Percentiles rank a stretch among this genome's conserved stretches.
Conservation (phyloP, 2,888 invertebrate genomes). For the Endotricha flammealis region DNA sequence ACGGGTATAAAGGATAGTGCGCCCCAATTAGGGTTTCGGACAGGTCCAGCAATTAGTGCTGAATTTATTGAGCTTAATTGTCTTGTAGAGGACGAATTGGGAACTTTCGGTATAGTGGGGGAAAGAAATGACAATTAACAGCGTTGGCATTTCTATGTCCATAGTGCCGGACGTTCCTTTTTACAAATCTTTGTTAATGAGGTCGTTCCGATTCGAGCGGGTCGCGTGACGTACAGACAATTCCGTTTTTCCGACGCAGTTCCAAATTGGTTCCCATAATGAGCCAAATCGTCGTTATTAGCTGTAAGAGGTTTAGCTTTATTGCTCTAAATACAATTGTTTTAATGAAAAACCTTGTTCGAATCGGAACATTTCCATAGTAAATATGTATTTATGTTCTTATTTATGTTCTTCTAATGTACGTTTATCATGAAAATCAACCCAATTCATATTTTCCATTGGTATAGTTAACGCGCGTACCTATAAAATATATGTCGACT, state of each 20-base stretch:
- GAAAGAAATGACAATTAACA: conserved; percentile 43
- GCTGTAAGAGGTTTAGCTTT: conserved; percentile 2
- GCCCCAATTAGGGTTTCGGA: conserved; percentile 53
- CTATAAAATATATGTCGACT: too few species aligned
- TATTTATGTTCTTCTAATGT: too few species aligned
- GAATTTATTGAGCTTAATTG: conserved; percentile 51
- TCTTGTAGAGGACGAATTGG: conserved; percentile 36
- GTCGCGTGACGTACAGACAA: conserved; percentile 12
- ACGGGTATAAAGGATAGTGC: conserved; percentile 32
- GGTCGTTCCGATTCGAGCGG: conserved; percentile 20
- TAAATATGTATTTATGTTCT: too few species aligned
- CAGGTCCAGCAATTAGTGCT: conserved; percentile 47
- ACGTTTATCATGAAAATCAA: too few species aligned
- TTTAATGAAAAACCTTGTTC: neutral
- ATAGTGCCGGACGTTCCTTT: conserved; percentile 14
- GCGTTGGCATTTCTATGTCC: conserved; percentile 23
- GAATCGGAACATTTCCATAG: neutral
- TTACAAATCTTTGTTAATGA: conserved; percentile 19
- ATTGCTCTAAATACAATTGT: conserved; percentile 1
- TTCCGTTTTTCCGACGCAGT: conserved; percentile 10
- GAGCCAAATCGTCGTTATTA: conserved; percentile 5
- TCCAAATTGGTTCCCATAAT: conserved; percentile 6
- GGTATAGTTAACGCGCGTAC: too few species aligned
- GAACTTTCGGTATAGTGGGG: conserved; percentile 25
- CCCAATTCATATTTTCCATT: too few species aligned